Base-by-base conservation (phyloP, 1,140 invertebrate genomes). In the Ditylenchus dipsaci region DNA sequence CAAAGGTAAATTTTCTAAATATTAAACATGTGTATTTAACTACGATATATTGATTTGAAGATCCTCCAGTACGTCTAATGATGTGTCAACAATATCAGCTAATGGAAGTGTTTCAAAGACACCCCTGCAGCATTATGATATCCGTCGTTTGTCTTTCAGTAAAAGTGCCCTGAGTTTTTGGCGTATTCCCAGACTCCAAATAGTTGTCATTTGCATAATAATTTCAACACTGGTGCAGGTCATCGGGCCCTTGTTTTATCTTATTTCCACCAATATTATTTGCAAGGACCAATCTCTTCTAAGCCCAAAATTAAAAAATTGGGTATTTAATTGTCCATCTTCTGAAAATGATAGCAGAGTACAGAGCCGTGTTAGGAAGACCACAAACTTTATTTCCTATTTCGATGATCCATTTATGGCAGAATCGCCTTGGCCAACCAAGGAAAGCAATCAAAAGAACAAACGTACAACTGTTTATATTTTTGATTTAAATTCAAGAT, bases 361-460 rank as follows among this genome's bases (percentile, higher is more conserved):
- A 61, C 19, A 63, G 30, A 47, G 23, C 19, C 27, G 17, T 17
- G 19, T 56, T 17, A 42, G 38, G 33, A 13, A 19, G 29, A n/a
- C 67, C 45, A 53, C 43, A 47, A 68, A 67, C 67, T 67, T 45
- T 30, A 53, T 69, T 45, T 69, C 29, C 29, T 61, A 61, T 21
- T 69, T 69, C 42, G 65, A 42, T 57, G 67, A 69, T 45, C 67
- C 67, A 47, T 69, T 67, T 43, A 29, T 38, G 1, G 29, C 42
- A 7, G 64, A 69, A 45, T 30, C 33, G 5, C 45, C 45, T 26
- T 30, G 26, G 5, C 27, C 19, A 8, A 49, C 33, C 38, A 57
- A 67, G 7, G 58, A 67, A 47, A 19, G 21, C 17, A 27, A 9
- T 1, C 19, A 67, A 63, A 27, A 38, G 33, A 29, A 53, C 29